Conservation (phyloP, 2,113 vertebrate species). For the Chinchilla lanigera region DNA sequence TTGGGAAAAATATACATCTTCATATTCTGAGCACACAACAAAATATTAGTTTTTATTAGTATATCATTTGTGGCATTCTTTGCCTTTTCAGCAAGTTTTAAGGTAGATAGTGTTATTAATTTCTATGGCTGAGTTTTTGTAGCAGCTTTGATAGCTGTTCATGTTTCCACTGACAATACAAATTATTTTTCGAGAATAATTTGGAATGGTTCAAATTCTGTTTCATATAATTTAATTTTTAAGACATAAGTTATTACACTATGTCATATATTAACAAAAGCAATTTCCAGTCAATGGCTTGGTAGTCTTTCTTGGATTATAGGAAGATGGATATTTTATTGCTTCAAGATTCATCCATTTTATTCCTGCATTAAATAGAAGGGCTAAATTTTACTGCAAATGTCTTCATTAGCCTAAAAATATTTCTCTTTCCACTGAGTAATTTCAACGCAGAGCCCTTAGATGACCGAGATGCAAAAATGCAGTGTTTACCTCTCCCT, state of each 20-base stretch:
- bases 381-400: background rate
- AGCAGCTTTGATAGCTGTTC: background rate
- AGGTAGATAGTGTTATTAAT: background rate
- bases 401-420: background rate
- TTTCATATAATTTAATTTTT: conserved; percentile 20
- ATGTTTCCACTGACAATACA: background rate
- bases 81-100: background rate
- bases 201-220: background rate
- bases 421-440: background rate
- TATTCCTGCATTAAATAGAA: background rate
- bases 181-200: background rate
- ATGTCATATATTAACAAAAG: background rate
- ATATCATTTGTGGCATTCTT: background rate
- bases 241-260: background rate
- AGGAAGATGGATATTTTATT: background rate
- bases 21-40: background rate
- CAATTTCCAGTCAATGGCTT: background rate
- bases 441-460: background rate
- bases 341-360: background rate
- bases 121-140: background rate
- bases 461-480: background rate
- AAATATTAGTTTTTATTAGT: background rate
- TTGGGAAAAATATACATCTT: background rate
- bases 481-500: background rate
- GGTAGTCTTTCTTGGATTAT: background rate